phyloP scores from a whole-genome alignment of 2,888 invertebrate genomes.

The Mechanitis mazaeus region DNA sequence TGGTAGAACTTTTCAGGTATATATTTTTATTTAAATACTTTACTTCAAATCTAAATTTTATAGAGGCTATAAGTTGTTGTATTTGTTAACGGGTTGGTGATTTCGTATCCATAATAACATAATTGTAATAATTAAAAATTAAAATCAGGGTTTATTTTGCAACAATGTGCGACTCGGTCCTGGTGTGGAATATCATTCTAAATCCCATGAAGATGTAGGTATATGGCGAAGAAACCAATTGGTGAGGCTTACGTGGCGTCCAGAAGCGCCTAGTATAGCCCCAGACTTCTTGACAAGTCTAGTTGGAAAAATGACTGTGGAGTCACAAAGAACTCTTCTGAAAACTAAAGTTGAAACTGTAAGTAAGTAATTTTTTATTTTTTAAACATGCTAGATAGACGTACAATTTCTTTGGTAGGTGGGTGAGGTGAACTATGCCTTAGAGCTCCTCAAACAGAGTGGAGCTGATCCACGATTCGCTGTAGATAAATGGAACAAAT shows the following conservation, averaged over 20 bases:
- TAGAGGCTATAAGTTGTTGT: neutral
- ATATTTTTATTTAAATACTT: conserved; percentile 24
- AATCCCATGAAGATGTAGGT: conserved; percentile 71
- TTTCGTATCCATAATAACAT: too few relatives aligned
- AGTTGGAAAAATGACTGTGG: conserved; percentile 36
- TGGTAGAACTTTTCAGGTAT: conserved; percentile 55
- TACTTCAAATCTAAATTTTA: neutral
- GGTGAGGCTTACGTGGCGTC: conserved; percentile 61
- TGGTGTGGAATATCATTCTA: conserved; percentile 63
- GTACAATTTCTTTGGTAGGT: conserved; percentile 35
- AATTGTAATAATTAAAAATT: conserved; percentile 10
- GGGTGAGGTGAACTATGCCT: conserved; percentile 52
- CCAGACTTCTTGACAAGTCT: conserved; percentile 42
- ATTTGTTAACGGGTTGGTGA: neutral
- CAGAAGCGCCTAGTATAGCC: conserved; percentile 40
- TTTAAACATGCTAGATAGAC: neutral
- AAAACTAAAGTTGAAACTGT: conserved; percentile 24
- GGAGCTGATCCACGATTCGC: conserved; percentile 48
- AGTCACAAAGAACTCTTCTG: conserved; percentile 42
- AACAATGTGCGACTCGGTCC: conserved; percentile 76
- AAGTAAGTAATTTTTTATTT: conserved; percentile 14
- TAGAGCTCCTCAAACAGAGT: conserved; percentile 53
- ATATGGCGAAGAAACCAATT: conserved; percentile 71
- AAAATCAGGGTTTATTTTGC: conserved; percentile 64
- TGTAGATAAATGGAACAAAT: conserved; percentile 45